phyloP scores from a whole-genome alignment of 2,113 vertebrate species.

The Copsychus sechellarum region DNA sequence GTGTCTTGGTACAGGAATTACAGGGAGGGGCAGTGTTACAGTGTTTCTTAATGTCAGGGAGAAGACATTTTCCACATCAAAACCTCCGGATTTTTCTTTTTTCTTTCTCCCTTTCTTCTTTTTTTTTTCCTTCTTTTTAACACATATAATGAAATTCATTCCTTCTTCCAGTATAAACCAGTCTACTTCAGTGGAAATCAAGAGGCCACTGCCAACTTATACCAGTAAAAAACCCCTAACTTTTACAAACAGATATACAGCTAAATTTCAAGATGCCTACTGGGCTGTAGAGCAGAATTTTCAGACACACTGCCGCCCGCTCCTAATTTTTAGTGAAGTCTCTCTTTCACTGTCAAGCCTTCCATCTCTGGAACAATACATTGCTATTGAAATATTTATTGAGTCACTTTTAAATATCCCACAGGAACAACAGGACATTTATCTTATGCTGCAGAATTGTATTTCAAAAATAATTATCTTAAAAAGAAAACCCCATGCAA shows the following conservation, averaged over 20 bases:
- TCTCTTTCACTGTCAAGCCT: background rate
- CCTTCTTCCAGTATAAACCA: background rate
- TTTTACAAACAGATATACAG: background rate
- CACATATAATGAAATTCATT: background rate
- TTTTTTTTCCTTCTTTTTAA: background rate
- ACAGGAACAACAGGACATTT: slow-evolving; percentile 25
- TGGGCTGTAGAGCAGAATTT: background rate
- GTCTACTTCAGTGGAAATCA: background rate
- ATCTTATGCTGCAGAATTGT: background rate
- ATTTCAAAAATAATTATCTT: slow-evolving; percentile 7
- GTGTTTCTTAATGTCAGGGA: background rate
- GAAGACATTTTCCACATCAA: background rate
- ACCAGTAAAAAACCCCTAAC: background rate
- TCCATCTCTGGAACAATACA: slow-evolving; percentile 16
- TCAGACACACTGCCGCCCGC: background rate
- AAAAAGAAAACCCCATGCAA: background rate
- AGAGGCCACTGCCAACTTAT: background rate
- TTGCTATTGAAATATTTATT: slow-evolving; percentile 6
- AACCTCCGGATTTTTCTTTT: background rate
- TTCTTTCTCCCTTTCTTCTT: background rate
- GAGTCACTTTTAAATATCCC: slow-evolving; percentile 15
- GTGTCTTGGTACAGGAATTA: background rate
- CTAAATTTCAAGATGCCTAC: background rate
- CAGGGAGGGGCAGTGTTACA: background rate
- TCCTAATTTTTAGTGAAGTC: background rate